phyloP scores from a whole-genome alignment of 2,888 invertebrate species.

The Drosophila leonis region DNA sequence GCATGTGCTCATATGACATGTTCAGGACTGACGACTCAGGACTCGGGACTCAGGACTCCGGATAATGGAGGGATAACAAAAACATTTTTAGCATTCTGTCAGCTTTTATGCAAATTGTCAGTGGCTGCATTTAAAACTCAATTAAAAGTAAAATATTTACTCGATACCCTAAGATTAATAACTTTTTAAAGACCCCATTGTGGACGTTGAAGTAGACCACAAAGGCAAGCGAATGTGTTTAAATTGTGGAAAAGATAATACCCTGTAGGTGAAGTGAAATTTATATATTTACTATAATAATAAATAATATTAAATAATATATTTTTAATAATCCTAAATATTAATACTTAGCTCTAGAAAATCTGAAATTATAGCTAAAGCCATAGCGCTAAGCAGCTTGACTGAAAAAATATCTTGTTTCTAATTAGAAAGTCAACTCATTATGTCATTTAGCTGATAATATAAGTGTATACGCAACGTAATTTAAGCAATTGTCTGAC shows the following conservation, averaged over 20 bases:
- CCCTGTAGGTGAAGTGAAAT: conserved; percentile 6
- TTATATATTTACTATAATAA: no score
- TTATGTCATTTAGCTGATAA: no score
- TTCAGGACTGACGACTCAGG: not conserved
- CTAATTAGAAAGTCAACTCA: no score
- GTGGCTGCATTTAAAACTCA: conserved; percentile 63
- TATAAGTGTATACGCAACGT: no score
- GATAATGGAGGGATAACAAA: conserved; percentile 26
- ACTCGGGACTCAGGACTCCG: not conserved
- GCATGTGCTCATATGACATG: conserved; percentile 19
- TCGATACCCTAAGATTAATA: conserved; percentile 74
- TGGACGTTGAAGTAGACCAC: not conserved
- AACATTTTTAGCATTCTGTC: conserved; percentile 20
- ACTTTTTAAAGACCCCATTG: conserved; percentile 55
- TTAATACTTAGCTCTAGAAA: not conserved
- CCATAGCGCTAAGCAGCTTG: not conserved
- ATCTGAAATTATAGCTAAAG: not conserved
- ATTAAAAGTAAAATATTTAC: conserved; percentile 76
- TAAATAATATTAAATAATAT: no score
- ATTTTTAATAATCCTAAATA: not conserved
- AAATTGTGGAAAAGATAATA: conserved; percentile 7
- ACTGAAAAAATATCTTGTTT: not conserved
- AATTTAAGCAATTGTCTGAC: no score
- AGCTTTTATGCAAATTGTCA: conserved; percentile 71
- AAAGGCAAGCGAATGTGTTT: not conserved